Evolutionary conservation across 2,888 invertebrate species (phyloP).

Genomic region (Pantelozetes paolii): DNA sequence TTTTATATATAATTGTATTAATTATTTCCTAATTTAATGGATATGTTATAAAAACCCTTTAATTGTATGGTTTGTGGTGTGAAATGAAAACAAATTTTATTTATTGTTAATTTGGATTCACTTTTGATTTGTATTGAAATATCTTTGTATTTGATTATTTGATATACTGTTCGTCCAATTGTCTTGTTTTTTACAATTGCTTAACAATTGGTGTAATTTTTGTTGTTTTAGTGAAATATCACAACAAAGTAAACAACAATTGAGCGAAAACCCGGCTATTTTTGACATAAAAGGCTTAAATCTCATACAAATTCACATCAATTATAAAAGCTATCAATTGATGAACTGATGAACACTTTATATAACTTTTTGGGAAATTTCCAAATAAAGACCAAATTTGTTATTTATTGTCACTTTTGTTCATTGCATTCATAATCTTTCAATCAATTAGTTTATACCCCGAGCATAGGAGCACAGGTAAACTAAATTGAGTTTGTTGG

Average conservation of each 20-base stretch:
- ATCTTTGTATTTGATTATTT: constrained; percentile 16
- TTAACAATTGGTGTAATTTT: neutral
- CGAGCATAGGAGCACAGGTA: no score
- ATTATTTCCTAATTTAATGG: no score
- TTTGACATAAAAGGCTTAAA: constrained; percentile 32
- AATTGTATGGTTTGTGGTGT: no score
- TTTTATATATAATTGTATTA: no score
- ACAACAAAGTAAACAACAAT: neutral
- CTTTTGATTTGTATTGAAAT: neutral
- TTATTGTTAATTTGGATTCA: neutral
- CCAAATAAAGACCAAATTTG: neutral
- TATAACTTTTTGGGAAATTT: constrained; percentile 7
- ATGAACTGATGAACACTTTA: constrained; percentile 6
- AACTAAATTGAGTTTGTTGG: no score
- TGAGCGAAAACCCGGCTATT: neutral
- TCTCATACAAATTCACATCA: neutral
- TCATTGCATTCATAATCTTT: no score
- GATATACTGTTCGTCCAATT: neutral
- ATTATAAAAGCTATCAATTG: constrained; percentile 2
- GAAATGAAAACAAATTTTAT: no score
- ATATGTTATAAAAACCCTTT: no score
- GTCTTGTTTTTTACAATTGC: neutral
- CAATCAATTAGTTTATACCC: no score
- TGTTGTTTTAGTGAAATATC: constrained; percentile 6
- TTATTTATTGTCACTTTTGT: neutral